These are phyloP conservation scores for Geococcyx californianus DNA, from an alignment of 2,113 vertebrate genomes.

Conservation along the genomic window DNA sequence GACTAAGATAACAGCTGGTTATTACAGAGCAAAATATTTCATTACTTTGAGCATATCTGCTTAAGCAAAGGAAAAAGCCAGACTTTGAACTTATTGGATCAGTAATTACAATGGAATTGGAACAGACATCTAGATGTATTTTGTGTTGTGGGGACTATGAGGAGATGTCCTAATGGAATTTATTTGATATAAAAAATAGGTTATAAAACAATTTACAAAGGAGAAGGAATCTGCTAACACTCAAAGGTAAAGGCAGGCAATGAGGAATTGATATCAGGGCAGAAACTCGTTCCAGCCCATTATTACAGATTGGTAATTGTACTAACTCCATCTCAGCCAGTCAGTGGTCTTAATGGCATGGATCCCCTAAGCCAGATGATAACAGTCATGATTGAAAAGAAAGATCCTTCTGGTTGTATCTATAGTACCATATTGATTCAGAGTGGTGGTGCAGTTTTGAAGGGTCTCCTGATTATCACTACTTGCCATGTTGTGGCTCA, in stretches of 20 bases:
- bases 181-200: not conserved
- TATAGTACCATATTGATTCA: not conserved
- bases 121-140: not conserved
- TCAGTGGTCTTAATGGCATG: not conserved
- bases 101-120: not conserved
- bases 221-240: not conserved
- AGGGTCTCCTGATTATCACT: not conserved
- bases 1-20: conserved; percentile 54
- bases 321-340: not conserved
- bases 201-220: not conserved
- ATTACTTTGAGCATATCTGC: conserved; percentile 9
- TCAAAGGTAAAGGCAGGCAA: not conserved
- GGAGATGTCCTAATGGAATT: not conserved
- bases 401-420: not conserved
- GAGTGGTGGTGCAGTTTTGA: not conserved
- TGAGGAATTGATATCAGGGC: not conserved
- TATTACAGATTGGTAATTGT: not conserved
- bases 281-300: not conserved
- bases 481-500: not conserved
- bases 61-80: not conserved
- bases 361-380: not conserved
- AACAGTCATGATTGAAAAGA: not conserved
- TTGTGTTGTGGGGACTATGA: not conserved
- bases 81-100: conserved; percentile 35
- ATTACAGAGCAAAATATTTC: conserved; percentile 44